These are phyloP conservation scores for Caenorhabditis auriculariae DNA, from an alignment of 2,888 invertebrate species.

Conservation along the genomic window DNA sequence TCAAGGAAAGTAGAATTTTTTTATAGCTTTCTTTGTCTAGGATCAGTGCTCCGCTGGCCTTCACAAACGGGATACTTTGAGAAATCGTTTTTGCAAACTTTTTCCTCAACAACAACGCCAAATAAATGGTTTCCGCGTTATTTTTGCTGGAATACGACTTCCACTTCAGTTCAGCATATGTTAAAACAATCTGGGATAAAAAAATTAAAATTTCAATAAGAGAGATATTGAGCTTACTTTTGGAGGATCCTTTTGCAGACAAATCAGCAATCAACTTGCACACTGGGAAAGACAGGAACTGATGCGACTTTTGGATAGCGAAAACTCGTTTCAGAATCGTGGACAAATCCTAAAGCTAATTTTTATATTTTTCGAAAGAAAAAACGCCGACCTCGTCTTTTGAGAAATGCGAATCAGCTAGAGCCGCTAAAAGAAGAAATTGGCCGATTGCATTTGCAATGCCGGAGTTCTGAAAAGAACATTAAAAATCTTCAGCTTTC, in stretches of 20 bases:
- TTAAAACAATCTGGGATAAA: background rate
- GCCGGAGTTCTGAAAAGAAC: conserved; percentile 20
- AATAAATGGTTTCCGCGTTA: background rate
- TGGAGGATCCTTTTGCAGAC: conserved; percentile 2
- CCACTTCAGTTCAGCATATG: too few relatives aligned
- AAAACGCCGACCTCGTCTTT: conserved; percentile 4
- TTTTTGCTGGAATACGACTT: too few relatives aligned
- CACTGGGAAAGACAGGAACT: conserved; percentile 25
- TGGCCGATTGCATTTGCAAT: conserved; percentile 34
- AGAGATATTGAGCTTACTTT: too few relatives aligned
- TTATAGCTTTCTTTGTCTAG: background rate
- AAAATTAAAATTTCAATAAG: background rate
- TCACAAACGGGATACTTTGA: background rate
- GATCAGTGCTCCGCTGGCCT: background rate
- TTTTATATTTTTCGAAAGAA: background rate
- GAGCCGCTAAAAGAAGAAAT: conserved; percentile 22
- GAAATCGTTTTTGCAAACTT: background rate
- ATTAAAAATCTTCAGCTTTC: background rate
- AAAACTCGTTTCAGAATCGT: conserved; percentile 27
- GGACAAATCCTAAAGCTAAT: conserved; percentile 7
- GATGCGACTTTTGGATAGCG: conserved; percentile 15
- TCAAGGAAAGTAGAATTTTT: background rate
- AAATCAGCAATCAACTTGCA: conserved; percentile 22
- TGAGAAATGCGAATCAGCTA: conserved; percentile 9
- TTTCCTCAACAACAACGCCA: background rate